These are phyloP conservation scores for Theristicus caerulescens DNA, from an alignment of 2,113 vertebrate species.

Conservation along the genomic window DNA sequence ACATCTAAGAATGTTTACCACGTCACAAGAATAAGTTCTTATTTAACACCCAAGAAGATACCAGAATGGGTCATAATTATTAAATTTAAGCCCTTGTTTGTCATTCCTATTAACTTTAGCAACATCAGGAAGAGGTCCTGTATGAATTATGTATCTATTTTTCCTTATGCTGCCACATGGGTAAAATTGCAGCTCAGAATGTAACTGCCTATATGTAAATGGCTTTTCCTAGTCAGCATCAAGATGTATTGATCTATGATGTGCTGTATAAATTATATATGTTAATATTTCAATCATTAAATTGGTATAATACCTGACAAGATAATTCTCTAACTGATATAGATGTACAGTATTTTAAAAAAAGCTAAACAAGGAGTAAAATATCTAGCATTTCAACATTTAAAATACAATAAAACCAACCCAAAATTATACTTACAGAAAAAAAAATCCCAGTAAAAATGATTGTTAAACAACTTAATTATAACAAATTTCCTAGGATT, in stretches of 20 bases:
- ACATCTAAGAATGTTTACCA: neutral
- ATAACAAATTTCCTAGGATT: neutral
- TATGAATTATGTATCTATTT: neutral
- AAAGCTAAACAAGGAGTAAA: neutral
- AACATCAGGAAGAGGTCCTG: neutral
- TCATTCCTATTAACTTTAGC: neutral
- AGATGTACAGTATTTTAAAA: neutral
- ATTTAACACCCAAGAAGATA: neutral
- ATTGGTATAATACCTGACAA: neutral
- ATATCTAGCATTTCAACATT: neutral
- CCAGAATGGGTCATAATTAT: neutral
- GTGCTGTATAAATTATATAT: neutral
- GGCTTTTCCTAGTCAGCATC: neutral
- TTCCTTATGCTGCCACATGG: neutral
- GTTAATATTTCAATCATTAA: neutral
- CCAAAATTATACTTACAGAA: neutral
- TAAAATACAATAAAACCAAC: neutral
- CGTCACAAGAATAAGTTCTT: neutral
- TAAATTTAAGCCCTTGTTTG: neutral
- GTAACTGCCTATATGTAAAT: neutral
- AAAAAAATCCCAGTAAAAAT: neutral
- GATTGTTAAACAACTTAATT: neutral
- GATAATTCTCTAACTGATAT: neutral
- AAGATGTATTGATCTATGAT: neutral
- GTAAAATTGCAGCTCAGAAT: neutral